A percentile compares a stretch with the other conserved stretches of the same genome.
phyloP scores from a whole-genome alignment of 2,113 vertebrate species.

The Mormyrus lacerda region DNA sequence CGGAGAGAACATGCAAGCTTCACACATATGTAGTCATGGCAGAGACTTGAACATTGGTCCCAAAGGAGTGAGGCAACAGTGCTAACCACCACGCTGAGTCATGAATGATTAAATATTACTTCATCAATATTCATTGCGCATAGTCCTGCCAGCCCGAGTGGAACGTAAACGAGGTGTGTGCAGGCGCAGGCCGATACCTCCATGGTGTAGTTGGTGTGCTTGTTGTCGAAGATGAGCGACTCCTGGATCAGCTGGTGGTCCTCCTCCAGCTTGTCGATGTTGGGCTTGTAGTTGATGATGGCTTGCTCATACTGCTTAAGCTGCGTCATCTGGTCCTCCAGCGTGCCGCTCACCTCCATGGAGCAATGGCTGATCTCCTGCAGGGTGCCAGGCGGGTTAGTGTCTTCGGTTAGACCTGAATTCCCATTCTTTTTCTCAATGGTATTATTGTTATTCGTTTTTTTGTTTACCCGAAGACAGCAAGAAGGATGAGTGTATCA shows the following conservation, averaged over 20 bases:
- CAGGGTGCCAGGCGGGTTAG: neutral
- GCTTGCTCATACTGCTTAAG: constrained; percentile 77
- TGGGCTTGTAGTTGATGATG: constrained; percentile 88
- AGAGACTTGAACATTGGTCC: neutral
- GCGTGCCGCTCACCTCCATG: constrained; percentile 65
- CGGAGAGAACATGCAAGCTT: neutral
- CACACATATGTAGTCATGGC: neutral
- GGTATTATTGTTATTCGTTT: neutral
- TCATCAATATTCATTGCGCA: neutral
- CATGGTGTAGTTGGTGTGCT: constrained; percentile 82
- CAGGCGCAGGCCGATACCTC: constrained; percentile 56
- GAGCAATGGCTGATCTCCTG: constrained; percentile 76
- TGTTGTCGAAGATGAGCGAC: constrained; percentile 80
- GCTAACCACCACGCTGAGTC: neutral
- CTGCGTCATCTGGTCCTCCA: constrained; percentile 85
- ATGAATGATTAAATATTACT: neutral
- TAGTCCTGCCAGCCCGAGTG: neutral
- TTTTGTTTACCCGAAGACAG: neutral
- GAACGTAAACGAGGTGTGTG: neutral
- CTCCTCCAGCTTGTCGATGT: constrained; percentile 92
- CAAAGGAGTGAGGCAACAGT: neutral
- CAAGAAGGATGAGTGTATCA: neutral
- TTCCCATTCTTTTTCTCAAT: neutral
- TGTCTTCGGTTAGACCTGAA: neutral
- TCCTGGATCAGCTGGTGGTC: constrained; percentile 89